A percentile compares a stretch with the other conserved stretches of the same genome.
phyloP scores from a whole-genome alignment of 2,888 invertebrate species.

The Ophion slaviceki region DNA sequence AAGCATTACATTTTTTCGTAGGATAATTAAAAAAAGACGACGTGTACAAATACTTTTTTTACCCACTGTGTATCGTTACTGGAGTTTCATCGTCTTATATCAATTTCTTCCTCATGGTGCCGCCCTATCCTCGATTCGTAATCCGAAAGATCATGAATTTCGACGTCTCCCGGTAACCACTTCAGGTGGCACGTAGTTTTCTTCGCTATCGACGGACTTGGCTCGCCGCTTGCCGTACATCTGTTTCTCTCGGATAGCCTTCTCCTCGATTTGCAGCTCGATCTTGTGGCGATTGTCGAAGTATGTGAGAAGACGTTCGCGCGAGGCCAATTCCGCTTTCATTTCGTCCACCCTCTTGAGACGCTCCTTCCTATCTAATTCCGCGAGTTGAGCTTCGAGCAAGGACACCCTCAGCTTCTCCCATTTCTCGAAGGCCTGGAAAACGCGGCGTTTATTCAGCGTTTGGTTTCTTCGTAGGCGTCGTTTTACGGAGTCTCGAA shows the following conservation, averaged over 20 bases:
- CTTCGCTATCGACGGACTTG: slow-evolving; percentile 81
- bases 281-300: slow-evolving; percentile 92
- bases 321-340: slow-evolving; percentile 85
- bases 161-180: slow-evolving; percentile 77
- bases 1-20: too few relatives aligned
- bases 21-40: too few relatives aligned
- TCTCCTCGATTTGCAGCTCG: slow-evolving; percentile 88
- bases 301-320: slow-evolving; percentile 88
- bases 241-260: slow-evolving; percentile 74
- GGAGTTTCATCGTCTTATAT: neutral
- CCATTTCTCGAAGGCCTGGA: slow-evolving; percentile 86
- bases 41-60: too few relatives aligned
- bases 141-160: neutral
- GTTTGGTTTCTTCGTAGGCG: neutral
- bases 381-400: slow-evolving; percentile 86
- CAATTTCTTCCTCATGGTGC: neutral
- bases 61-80: neutral
- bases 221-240: slow-evolving; percentile 77
- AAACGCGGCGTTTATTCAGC: neutral
- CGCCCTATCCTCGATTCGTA: slow-evolving; percentile 10
- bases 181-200: slow-evolving; percentile 90
- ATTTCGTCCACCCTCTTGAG: slow-evolving; percentile 86
- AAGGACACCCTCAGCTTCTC: slow-evolving; percentile 85
- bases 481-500: too few relatives aligned
- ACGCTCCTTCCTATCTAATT: slow-evolving; percentile 84